Conservation (phyloP, 2,888 invertebrate genomes). For the Ophion obscuratus region DNA sequence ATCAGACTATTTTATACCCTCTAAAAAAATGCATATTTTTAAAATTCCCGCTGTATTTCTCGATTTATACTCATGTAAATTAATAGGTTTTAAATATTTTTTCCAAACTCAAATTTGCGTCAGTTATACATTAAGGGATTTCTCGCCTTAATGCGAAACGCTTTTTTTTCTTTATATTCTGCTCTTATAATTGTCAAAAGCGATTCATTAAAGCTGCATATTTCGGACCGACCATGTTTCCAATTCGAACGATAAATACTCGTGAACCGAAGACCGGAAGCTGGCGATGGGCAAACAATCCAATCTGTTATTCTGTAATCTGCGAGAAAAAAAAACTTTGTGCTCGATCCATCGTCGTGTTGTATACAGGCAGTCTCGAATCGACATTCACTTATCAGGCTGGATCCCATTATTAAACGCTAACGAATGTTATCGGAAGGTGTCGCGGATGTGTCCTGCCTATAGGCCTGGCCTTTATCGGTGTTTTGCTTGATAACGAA, state of each 20-base stretch:
- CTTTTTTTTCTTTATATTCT: neutral
- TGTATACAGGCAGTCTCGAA: neutral
- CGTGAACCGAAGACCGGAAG: neutral
- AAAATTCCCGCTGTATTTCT: no score
- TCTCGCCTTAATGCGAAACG: no score
- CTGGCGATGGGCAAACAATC: neutral
- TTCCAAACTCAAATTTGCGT: no score
- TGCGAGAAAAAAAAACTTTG: neutral
- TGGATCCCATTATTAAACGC: conserved; percentile 62
- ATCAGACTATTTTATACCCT: no score
- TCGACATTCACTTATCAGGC: conserved; percentile 41
- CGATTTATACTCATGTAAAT: no score
- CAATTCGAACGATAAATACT: neutral
- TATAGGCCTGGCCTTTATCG: conserved; percentile 74
- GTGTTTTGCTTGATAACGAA: conserved; percentile 58
- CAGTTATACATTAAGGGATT: no score
- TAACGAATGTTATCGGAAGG: conserved; percentile 59
- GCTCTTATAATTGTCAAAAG: neutral
- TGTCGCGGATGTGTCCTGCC: conserved; percentile 24
- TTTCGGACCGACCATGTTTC: no score
- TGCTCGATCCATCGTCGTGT: neutral
- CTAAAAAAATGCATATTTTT: no score
- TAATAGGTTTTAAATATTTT: no score
- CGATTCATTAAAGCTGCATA: neutral
- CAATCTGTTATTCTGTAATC: conserved; percentile 23